Conservation (phyloP, 2,113 vertebrate species). For the Plestiodon gilberti region DNA sequence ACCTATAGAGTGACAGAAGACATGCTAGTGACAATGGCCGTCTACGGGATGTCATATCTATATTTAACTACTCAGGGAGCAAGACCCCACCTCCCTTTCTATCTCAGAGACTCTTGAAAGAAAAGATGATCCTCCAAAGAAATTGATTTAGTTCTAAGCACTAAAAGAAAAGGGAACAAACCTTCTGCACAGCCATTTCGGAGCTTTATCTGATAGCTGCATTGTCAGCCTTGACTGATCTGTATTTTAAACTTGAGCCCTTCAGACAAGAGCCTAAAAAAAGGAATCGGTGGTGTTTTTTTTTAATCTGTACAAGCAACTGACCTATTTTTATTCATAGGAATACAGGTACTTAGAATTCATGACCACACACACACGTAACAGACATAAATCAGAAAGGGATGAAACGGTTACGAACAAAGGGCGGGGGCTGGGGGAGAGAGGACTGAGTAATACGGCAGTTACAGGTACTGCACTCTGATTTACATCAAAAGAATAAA, state of each 20-base stretch:
- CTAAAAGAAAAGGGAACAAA: constrained; percentile 30
- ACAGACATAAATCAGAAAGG: constrained; percentile 65
- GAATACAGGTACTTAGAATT: constrained; percentile 65
- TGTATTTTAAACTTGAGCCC: constrained; percentile 52
- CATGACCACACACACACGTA: constrained; percentile 46
- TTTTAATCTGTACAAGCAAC: constrained; percentile 56
- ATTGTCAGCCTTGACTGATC: constrained; percentile 56
- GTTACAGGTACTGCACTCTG: constrained; percentile 43
- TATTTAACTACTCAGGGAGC: background rate
- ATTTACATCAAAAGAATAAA: constrained; percentile 70
- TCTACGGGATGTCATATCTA: background rate
- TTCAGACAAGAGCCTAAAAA: constrained; percentile 51
- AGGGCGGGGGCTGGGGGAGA: constrained; percentile 14
- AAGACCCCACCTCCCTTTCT: background rate
- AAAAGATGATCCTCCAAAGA: constrained; percentile 33
- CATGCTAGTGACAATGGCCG: background rate
- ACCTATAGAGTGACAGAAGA: background rate
- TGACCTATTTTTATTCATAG: constrained; percentile 70
- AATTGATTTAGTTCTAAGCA: constrained; percentile 54
- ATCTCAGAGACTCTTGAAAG: constrained; percentile 28
- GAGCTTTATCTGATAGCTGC: constrained; percentile 26
- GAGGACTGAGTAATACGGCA: constrained; percentile 25
- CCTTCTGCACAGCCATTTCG: constrained; percentile 47
- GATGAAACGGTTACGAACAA: constrained; percentile 64
- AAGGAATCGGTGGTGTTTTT: background rate